Evolutionary conservation across 2,888 invertebrate genomes (phyloP), one percentile per base, ranked within the genome.

Genomic region (Scotopteryx bipunctaria): DNA sequence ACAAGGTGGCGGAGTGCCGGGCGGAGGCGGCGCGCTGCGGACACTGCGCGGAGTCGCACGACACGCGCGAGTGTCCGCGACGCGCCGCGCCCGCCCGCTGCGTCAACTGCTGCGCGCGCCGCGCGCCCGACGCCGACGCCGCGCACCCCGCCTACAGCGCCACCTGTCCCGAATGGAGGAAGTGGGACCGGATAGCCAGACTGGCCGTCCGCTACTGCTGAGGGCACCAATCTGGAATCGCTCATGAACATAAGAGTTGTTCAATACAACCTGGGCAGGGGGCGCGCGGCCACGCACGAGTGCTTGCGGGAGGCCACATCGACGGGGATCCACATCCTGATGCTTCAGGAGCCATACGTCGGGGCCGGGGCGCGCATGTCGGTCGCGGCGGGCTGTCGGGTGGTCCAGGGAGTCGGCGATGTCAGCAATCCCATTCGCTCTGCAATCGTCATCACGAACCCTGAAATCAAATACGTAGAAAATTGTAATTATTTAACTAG

Each of bases 1-100:
- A 49, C 16, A 6, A 21, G 0, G 49, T 33, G 8, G 3, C 35
- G 0, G 48, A 48, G 3, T 48, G 48, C 11, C 8, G 16, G 2
- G 11, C 29, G 1, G 8, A 1, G 6, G 8, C 19, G 16, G n/a
- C 21, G 1, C 11, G 19, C 0, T 48, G 48, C 8, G 48, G 48
- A 0, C 36, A 36, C 23, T 48, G 48, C 11, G 41, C 35, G 2
- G 29, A 0, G 3, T 21, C 17, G 1, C 49, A 49, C 15, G 49
- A 49, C 5, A 43, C 49, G 1, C 29, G 49, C 1, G 42, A 29
- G 1, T 49, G 49, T 17, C 37, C 42, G 2, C 1, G 2, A 13
- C 19, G 42, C 1, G 16, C 8, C 2, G 16, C 11, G 0, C 2
- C 29, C 5, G 42, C 49, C 0, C 1, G 15, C 2, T 49, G 49